Conservation (phyloP, 2,888 invertebrate genomes). For the Limnephilus marmoratus region DNA sequence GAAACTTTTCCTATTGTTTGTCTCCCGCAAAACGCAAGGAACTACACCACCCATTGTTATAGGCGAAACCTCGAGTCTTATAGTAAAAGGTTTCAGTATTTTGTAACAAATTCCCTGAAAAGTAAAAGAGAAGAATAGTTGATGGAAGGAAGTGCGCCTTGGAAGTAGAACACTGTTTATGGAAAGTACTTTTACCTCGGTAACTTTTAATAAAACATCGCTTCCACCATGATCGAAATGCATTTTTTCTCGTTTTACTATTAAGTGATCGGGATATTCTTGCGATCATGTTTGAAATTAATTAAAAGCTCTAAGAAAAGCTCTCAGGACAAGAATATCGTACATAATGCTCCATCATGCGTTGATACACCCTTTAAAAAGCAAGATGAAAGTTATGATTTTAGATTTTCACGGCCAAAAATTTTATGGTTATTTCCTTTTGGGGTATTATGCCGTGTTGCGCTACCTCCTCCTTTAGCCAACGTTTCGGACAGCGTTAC, state of each 20-base stretch:
- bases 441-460: no score
- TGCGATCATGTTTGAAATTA: not conserved
- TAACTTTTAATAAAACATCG: not conserved
- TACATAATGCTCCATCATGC: not conserved
- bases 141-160: not conserved
- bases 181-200: not conserved
- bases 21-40: no score
- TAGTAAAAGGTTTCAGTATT: no score
- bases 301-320: not conserved
- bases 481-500: no score
- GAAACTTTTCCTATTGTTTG: no score
- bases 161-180: not conserved
- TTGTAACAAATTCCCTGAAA: no score
- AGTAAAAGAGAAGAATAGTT: no score
- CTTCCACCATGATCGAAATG: not conserved
- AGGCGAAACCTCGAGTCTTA: no score
- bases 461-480: no score
- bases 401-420: no score
- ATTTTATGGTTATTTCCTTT: no score
- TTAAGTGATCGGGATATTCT: not conserved
- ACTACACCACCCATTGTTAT: no score
- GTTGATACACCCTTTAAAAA: not conserved
- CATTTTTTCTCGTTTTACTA: not conserved
- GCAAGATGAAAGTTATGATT: not conserved
- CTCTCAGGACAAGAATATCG: not conserved